These are phyloP conservation scores for Orchesella cincta DNA, from an alignment of 1,140 invertebrate genomes.

Conservation along the genomic window DNA sequence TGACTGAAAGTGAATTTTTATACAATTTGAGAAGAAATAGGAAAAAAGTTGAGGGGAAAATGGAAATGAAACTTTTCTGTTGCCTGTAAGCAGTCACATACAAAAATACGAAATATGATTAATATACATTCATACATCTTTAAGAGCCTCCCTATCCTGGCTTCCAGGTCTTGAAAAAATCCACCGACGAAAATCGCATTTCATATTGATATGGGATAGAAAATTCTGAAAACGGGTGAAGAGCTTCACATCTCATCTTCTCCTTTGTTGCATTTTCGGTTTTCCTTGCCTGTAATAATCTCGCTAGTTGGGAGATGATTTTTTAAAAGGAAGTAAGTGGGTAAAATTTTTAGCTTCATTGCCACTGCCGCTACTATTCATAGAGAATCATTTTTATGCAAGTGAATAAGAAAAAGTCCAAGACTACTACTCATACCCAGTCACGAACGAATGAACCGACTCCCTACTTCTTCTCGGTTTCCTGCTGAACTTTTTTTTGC, in stretches of 20 bases:
- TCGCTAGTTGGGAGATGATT: neutral
- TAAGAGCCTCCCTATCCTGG: no score
- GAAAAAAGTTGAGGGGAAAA: neutral
- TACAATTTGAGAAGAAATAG: neutral
- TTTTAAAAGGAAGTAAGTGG: neutral
- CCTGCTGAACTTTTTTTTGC: neutral
- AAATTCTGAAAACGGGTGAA: neutral
- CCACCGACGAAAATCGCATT: neutral
- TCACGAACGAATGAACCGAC: neutral
- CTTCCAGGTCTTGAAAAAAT: no score
- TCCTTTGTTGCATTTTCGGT: neutral
- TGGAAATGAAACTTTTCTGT: neutral
- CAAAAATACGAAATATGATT: neutral
- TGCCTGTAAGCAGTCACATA: no score
- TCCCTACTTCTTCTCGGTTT: neutral
- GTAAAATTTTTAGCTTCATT: neutral
- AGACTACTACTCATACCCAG: no score
- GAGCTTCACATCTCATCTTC: neutral
- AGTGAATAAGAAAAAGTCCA: slow-evolving; percentile 1
- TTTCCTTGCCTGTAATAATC: neutral
- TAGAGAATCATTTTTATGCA: slow-evolving; percentile 14
- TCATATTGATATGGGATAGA: neutral
- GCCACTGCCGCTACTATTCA: neutral
- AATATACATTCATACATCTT: no score
- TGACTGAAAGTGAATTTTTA: neutral